Base-by-base conservation (phyloP, 2,113 vertebrate genomes). In the Ceuthmochares aereus region DNA sequence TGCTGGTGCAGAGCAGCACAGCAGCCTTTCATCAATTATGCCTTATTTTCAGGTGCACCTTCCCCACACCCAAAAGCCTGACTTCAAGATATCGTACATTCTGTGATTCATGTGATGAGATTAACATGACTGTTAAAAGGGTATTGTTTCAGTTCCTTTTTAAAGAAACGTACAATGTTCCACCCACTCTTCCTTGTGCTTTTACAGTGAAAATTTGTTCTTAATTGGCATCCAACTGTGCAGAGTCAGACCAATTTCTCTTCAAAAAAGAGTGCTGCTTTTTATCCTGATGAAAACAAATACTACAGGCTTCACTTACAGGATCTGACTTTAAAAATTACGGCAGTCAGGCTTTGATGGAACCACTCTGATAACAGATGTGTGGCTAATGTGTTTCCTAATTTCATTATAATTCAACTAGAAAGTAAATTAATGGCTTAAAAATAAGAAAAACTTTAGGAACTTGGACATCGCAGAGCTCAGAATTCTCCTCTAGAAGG, bases 151-250 rank as follows among this genome's bases (percentile, higher is more conserved):
- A 72, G 26, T 36, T 87, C 43, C 45, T 51, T 77, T 94, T 64
- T 72, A 79, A 90, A 78, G 66, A 83, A 29, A 73, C 47, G 42
- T n/a, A 64, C 74, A 66, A 29, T 29, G 73, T 87, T 88, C 70
- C 29, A 2, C 80, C 55, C 47, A 59, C 73, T 30, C 64, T 49
- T 84, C 82, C 26, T 89, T 89, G 58, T 82, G 79, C 88, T 92
- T 92, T 91, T 79, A 67, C 72, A 91, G 81, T 12, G 52, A 93
- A 36, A 56, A 89, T 70, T 89, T 77, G 54, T 59, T 75, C 72
- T 80, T 95, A 96, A 87, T 69, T 92, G 92, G 67, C 49, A 89
- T 85, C 85, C 93, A 93, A 90, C 84, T 76, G 82, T 91, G 93
- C 67, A 64, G 54, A 87, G 56, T 93, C 34, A 79, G 93, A 94